Base-by-base conservation (phyloP, 2,888 invertebrate species). In the Nomada hirtipes region DNA sequence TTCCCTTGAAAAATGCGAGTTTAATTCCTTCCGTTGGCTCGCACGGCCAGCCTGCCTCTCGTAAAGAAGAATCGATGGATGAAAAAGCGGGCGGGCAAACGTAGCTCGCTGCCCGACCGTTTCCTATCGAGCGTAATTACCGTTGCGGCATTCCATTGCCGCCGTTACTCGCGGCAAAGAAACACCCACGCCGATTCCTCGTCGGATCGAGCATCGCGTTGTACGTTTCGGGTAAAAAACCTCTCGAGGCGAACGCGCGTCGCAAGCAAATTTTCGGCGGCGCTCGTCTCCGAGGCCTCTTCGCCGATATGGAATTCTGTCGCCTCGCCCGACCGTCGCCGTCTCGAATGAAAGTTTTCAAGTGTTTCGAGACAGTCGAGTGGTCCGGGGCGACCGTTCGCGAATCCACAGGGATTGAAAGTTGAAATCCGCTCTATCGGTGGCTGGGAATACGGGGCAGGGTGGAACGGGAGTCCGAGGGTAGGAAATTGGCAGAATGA, bases 351-450 rank as follows among this genome's bases (percentile, higher is more conserved):
- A 78, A 88, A 86, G 77, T 87, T 88, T 73, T 84, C 88, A 76
- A 88, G 88, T 84, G 84, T 86, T 86, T 84, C 77, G 86, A 61
- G 76, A 80, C 60, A 79, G 61, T 73, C 67, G 74, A 82, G 86
- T 79, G 82, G 73, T 57, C 79, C 71, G 57, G 60, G 61, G 68
- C 76, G 79, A 44, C 73, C 60, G 59, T 69, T 75, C 69, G 74
- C 63, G 52, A 84, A 79, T 88, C 83, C 87, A 11, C 74, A 26
- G 76, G 84, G 83, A 88, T 76, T 63, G 79, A 79, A 88, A 88
- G 81, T 88, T 86, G 76, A 78, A 76, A 79, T 78, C 84, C 82
- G 53, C 10, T 18, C 55, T 79, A 65, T 68, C 75, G 70, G 44
- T 68, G 44, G 29, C 55, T 26, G 1, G 18, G 53, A 15, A 23